A percentile compares a stretch with the other conserved stretches of the same genome.
phyloP scores from a whole-genome alignment of 2,888 invertebrate species.

The Parapristionchus giblindavisi region DNA sequence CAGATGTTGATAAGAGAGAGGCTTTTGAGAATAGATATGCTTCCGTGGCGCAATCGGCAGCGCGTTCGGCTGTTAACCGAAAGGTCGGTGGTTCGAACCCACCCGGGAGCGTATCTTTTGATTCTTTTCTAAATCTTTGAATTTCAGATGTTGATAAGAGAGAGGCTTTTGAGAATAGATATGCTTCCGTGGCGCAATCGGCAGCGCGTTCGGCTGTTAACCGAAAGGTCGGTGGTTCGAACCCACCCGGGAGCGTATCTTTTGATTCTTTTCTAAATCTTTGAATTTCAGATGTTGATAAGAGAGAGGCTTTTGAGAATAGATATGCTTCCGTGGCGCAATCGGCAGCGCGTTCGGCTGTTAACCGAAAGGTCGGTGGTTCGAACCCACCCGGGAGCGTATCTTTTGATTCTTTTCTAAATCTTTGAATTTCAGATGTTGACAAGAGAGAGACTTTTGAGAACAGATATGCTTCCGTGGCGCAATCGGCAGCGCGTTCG shows the following conservation, averaged over 20 bases:
- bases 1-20: too few species aligned
- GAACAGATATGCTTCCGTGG: constrained; percentile 55
- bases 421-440: too few species aligned
- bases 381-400: constrained; percentile 76
- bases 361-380: constrained; percentile 99
- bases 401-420: too few species aligned
- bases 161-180: too few species aligned
- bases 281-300: too few species aligned
- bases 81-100: constrained; percentile 94
- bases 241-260: constrained; percentile 70
- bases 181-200: constrained; percentile 57
- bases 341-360: constrained; percentile 90
- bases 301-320: too few species aligned
- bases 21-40: too few species aligned
- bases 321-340: constrained; percentile 57
- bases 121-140: too few species aligned
- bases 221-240: constrained; percentile 98
- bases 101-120: constrained; percentile 57
- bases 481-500: constrained; percentile 83
- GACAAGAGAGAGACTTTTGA: too few species aligned
- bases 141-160: too few species aligned
- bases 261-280: too few species aligned
- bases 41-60: constrained; percentile 72
- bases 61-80: constrained; percentile 99
- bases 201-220: constrained; percentile 97